Evolutionary conservation across 2,888 invertebrate genomes (phyloP).

Genomic region (Seira musarum): DNA sequence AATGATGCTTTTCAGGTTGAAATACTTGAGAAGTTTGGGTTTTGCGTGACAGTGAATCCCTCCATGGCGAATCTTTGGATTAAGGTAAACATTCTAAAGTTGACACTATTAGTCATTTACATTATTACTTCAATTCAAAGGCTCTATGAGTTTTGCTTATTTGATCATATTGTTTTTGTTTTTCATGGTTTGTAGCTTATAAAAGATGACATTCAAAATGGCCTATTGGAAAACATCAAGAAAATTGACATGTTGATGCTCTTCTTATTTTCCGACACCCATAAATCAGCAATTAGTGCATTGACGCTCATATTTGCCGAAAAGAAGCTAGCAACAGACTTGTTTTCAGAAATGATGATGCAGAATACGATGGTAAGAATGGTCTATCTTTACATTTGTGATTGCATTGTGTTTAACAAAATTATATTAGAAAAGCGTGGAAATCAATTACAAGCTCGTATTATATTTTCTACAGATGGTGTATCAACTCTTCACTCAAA

Average conservation of each 20-base stretch:
- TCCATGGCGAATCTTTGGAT: constrained; percentile 32
- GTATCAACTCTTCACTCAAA: constrained; percentile 47
- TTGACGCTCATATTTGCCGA: constrained; percentile 32
- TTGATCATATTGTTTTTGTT: no score
- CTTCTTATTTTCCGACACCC: constrained; percentile 49
- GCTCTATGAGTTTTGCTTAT: no score
- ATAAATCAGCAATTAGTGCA: constrained; percentile 11
- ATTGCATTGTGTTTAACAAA: no score
- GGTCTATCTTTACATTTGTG: no score
- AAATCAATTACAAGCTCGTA: not conserved
- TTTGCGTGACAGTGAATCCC: constrained; percentile 46
- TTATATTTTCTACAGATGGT: constrained; percentile 45
- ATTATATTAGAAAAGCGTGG: not conserved
- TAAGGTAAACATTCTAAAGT: constrained; percentile 25
- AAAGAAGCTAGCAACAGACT: constrained; percentile 12
- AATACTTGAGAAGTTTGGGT: constrained; percentile 54
- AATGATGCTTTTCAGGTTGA: constrained; percentile 47
- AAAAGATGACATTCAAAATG: constrained; percentile 45
- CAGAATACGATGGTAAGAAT: constrained; percentile 41
- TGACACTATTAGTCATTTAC: no score
- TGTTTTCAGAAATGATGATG: constrained; percentile 45
- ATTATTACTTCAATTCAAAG: no score
- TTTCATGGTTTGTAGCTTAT: constrained; percentile 57
- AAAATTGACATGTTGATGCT: constrained; percentile 59
- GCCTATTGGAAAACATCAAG: constrained; percentile 1